These are phyloP conservation scores for Caenorhabditis imperialis DNA, from an alignment of 2,888 invertebrate species.

Conservation along the genomic window DNA sequence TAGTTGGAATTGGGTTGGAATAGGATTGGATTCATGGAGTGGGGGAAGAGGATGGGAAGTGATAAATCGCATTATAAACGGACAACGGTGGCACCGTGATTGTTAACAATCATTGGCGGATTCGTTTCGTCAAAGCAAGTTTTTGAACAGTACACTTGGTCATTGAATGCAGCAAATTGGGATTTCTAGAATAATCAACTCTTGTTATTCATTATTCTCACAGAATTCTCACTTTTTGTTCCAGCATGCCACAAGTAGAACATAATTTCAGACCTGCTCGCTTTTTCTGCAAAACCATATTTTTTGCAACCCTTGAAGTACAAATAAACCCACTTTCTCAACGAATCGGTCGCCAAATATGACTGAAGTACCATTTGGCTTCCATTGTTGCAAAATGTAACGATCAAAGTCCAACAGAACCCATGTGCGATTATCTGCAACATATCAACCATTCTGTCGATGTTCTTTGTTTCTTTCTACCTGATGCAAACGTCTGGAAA, in stretches of 20 bases:
- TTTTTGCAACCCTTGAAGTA: too few relatives aligned
- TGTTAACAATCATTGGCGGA: slow-evolving; percentile 42
- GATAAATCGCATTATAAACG: slow-evolving; percentile 46
- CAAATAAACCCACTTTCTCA: slow-evolving; percentile 41
- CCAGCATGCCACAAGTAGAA: slow-evolving; percentile 73
- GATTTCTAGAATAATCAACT: slow-evolving; percentile 22
- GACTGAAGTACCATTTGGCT: slow-evolving; percentile 71
- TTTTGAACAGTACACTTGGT: slow-evolving; percentile 61
- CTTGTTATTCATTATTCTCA: background rate
- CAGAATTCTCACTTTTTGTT: slow-evolving; percentile 60
- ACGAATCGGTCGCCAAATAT: slow-evolving; percentile 74
- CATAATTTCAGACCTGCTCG: slow-evolving; percentile 67
- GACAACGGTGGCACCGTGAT: slow-evolving; percentile 52
- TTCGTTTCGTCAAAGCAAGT: slow-evolving; percentile 59
- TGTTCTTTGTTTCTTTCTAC: slow-evolving; percentile 25
- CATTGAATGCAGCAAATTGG: slow-evolving; percentile 59
- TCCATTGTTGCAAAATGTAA: slow-evolving; percentile 72
- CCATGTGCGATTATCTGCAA: slow-evolving; percentile 76
- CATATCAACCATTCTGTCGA: background rate
- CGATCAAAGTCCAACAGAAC: slow-evolving; percentile 76
- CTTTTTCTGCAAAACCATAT: slow-evolving; percentile 47
- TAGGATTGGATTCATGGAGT: too few relatives aligned
- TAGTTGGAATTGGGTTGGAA: too few relatives aligned
- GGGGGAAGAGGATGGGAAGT: too few relatives aligned
- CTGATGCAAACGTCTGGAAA: slow-evolving; percentile 70